These are phyloP conservation scores for Hemistola chrysoprasaria DNA, from an alignment of 2,888 invertebrate genomes.

Conservation along the genomic window DNA sequence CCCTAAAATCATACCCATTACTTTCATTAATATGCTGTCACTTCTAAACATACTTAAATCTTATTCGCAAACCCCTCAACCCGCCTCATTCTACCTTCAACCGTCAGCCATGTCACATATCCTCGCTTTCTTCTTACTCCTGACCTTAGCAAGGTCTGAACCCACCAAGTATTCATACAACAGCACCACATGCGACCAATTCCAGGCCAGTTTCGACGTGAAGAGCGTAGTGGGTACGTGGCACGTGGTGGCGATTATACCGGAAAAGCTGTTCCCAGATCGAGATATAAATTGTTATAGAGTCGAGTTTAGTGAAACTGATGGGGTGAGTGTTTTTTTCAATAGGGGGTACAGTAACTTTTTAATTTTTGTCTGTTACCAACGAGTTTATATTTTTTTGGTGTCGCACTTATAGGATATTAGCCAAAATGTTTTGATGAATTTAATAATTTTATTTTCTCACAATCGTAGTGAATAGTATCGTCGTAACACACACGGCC, in stretches of 20 bases:
- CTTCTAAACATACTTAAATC: no score
- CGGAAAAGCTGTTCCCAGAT: slow-evolving; percentile 60
- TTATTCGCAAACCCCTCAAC: slow-evolving; percentile 3
- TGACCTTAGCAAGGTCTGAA: slow-evolving; percentile 34
- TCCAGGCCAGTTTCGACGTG: slow-evolving; percentile 56
- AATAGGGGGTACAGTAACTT: no score
- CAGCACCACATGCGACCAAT: slow-evolving; percentile 46
- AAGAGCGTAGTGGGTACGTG: slow-evolving; percentile 56
- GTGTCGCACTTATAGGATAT: no score
- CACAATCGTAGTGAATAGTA: no score
- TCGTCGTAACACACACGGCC: no score
- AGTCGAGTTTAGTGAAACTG: slow-evolving; percentile 67
- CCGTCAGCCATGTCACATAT: slow-evolving; percentile 18
- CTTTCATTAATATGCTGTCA: no score
- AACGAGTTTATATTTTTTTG: no score
- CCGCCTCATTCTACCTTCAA: slow-evolving; percentile 18
- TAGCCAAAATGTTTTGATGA: no score
- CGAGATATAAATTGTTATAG: slow-evolving; percentile 56
- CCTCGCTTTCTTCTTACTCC: slow-evolving; percentile 17
- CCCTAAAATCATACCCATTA: no score
- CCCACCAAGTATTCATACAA: slow-evolving; percentile 25
- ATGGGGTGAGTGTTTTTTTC: slow-evolving; percentile 58
- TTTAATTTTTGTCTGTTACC: no score
- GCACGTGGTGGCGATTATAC: slow-evolving; percentile 66
- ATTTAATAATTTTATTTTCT: no score